These are phyloP conservation scores for Sebastes iracundus DNA, from an alignment of 2,797 vertebrate genomes.

Conservation along the genomic window DNA sequence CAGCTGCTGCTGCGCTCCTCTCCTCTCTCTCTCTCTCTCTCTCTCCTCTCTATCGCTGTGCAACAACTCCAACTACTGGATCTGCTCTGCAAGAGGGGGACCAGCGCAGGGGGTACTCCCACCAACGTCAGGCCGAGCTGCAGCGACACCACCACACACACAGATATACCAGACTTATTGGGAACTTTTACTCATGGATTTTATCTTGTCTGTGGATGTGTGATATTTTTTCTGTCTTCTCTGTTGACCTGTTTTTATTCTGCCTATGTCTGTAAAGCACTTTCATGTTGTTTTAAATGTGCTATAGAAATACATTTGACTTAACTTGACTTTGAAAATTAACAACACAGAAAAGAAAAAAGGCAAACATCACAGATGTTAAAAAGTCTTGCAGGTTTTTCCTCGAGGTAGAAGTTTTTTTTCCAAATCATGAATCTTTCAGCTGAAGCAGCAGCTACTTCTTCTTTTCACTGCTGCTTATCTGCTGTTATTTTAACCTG, in stretches of 20 bases:
- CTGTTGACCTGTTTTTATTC: too few relatives aligned
- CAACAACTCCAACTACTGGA: constrained; percentile 85
- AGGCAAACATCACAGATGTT: background rate
- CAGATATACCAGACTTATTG: background rate
- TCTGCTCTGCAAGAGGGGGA: constrained; percentile 80
- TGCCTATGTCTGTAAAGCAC: too few relatives aligned
- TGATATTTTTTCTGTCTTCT: too few relatives aligned
- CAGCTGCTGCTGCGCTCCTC: constrained; percentile 66
- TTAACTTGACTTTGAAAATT: background rate
- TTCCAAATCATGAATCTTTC: background rate
- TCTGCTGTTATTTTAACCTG: constrained; percentile 75
- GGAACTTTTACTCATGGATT: constrained; percentile 17
- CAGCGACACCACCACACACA: constrained; percentile 63
- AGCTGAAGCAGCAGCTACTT: constrained; percentile 43
- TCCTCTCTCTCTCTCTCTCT: constrained; percentile 52
- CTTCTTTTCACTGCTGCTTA: constrained; percentile 49
- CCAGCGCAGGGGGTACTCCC: constrained; percentile 81
- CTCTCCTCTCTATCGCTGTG: constrained; percentile 58
- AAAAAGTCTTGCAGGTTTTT: background rate
- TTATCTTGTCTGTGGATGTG: too few relatives aligned
- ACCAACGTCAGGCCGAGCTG: constrained; percentile 59
- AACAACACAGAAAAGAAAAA: background rate
- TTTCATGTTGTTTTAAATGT: too few relatives aligned
- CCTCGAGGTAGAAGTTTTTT: background rate
- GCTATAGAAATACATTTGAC: too few relatives aligned